Conservation (phyloP, 92 coral and sea anemone species). For the Bergia sp. region DNA sequence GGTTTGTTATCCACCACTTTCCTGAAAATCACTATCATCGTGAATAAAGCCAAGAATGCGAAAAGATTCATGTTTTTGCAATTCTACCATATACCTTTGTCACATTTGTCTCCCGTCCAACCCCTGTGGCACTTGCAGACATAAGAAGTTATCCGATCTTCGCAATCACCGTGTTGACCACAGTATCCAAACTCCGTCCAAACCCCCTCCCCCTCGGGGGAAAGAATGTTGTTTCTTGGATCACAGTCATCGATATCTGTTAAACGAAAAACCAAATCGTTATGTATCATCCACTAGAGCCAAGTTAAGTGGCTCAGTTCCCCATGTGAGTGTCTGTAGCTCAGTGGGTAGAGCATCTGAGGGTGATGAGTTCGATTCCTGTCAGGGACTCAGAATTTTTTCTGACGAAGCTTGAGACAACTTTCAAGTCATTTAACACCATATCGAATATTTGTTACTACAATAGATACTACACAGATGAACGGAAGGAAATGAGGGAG, state of each 20-base stretch:
- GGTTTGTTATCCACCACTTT: not conserved
- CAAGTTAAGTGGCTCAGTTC: too few species aligned
- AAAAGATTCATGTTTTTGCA: too few species aligned
- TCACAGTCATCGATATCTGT: slow-evolving; percentile 91
- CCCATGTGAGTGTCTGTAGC: too few species aligned
- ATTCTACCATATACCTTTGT: slow-evolving; percentile 56
- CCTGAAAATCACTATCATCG: not conserved
- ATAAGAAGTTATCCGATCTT: slow-evolving; percentile 66
- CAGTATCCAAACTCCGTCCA: slow-evolving; percentile 79
- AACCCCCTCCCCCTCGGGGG: slow-evolving; percentile 63
- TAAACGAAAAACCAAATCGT: not conserved
- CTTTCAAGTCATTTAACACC: too few species aligned
- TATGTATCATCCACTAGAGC: too few species aligned
- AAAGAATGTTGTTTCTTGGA: slow-evolving; percentile 73
- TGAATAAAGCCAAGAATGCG: not conserved
- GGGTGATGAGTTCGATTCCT: too few species aligned
- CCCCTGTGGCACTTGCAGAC: slow-evolving; percentile 81
- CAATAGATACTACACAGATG: not conserved
- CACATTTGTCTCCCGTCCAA: slow-evolving; percentile 82
- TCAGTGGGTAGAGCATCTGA: too few species aligned
- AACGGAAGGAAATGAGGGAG: not conserved
- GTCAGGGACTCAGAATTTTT: too few species aligned
- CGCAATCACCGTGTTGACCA: slow-evolving; percentile 84
- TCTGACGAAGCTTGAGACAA: too few species aligned
- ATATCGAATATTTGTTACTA: not conserved